Conservation (phyloP, 2,113 vertebrate species). For the Acrocephalus arundinaceus region DNA sequence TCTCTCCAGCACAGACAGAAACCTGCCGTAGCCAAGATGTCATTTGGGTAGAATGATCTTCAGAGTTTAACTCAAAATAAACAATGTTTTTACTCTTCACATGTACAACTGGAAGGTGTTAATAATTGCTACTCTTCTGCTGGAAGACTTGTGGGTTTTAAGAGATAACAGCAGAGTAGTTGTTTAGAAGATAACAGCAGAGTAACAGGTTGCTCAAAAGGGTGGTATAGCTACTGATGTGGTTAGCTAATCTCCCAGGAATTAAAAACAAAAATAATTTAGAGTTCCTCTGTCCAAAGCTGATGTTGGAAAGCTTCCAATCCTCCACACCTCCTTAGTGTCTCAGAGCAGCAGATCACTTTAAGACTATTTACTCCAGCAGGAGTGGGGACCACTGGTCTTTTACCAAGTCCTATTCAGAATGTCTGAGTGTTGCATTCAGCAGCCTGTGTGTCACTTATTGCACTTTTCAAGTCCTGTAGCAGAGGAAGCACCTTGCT, state of each 20-base stretch:
- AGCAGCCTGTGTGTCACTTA: neutral
- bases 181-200: neutral
- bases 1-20: neutral
- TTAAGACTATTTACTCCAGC: neutral
- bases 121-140: neutral
- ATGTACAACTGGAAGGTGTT: neutral
- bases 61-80: neutral
- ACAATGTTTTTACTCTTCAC: neutral
- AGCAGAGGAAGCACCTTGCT: neutral
- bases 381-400: neutral
- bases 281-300: neutral
- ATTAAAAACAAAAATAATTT: neutral
- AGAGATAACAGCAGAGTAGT: neutral
- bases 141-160: neutral
- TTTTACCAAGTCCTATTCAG: neutral
- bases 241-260: neutral
- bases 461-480: neutral
- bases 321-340: neutral
- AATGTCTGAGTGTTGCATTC: neutral
- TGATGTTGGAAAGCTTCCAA: neutral
- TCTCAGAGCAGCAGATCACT: neutral
- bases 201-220: neutral
- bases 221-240: neutral
- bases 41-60: neutral
- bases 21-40: neutral